phyloP scores from a whole-genome alignment of 1,140 invertebrate species.

The Riptortus pedestris region DNA sequence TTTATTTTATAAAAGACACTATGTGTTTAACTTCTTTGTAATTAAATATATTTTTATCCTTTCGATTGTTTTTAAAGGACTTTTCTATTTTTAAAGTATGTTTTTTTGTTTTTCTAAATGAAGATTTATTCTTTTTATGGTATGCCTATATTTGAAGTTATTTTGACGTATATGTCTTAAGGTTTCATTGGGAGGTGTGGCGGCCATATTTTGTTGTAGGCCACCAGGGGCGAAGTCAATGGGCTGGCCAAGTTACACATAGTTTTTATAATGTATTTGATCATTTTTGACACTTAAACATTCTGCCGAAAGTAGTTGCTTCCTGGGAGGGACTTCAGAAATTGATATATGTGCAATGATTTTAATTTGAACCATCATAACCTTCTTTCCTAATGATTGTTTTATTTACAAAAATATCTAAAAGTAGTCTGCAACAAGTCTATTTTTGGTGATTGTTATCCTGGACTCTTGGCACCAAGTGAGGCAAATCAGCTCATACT shows the following conservation, averaged over 20 bases:
- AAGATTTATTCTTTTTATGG: too few relatives aligned
- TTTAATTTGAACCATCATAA: constrained; percentile 7
- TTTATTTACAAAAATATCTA: constrained; percentile 20
- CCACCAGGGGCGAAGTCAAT: constrained; percentile 31
- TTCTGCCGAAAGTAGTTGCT: too few relatives aligned
- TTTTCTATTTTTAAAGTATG: too few relatives aligned
- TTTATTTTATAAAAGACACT: too few relatives aligned
- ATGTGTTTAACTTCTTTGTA: too few relatives aligned
- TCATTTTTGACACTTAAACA: constrained; percentile 18
- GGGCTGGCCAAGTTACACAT: constrained; percentile 24
- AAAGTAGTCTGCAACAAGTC: constrained; percentile 6
- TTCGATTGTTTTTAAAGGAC: too few relatives aligned
- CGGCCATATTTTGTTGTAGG: constrained; percentile 35
- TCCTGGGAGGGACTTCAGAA: too few relatives aligned
- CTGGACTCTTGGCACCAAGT: constrained; percentile 4
- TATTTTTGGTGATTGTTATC: constrained; percentile 12
- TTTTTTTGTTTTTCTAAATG: too few relatives aligned
- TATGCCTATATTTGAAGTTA: too few relatives aligned
- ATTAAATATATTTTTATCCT: too few relatives aligned
- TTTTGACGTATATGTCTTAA: too few relatives aligned
- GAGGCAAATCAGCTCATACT: constrained; percentile 4
- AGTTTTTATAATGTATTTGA: constrained; percentile 8
- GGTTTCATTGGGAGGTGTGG: constrained; percentile 33
- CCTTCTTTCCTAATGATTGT: constrained; percentile 13
- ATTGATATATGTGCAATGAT: too few relatives aligned